These are phyloP conservation scores for Dynastes maya DNA, from an alignment of 2,888 invertebrate genomes.

Conservation along the genomic window DNA sequence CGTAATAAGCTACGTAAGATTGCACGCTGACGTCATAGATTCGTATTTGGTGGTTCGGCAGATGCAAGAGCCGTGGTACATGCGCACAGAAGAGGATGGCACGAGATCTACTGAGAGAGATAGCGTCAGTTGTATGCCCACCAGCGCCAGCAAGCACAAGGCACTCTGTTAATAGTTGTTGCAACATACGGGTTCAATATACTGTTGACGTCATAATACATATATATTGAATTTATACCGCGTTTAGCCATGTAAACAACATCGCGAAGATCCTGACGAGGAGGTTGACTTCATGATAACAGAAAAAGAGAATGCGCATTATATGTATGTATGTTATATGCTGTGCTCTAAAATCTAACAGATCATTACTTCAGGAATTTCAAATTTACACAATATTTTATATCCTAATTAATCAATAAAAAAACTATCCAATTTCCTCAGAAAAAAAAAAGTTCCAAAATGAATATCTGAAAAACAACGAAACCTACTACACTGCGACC, in stretches of 20 bases:
- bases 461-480: too few relatives aligned
- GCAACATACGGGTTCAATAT: conserved; percentile 48
- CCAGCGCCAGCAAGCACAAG: conserved; percentile 22
- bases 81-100: neutral
- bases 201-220: conserved; percentile 48
- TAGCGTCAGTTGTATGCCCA: conserved; percentile 17
- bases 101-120: neutral
- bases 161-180: conserved; percentile 39
- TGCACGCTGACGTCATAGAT: conserved; percentile 19
- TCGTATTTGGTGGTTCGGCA: conserved; percentile 29
- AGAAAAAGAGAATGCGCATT: neutral
- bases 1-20: conserved; percentile 39
- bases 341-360: neutral
- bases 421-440: too few relatives aligned
- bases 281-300: neutral
- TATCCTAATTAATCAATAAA: too few relatives aligned
- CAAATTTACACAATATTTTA: neutral
- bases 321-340: neutral
- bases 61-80: conserved; percentile 10
- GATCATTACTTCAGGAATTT: neutral
- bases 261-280: neutral
- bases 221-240: conserved; percentile 35
- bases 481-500: too few relatives aligned
- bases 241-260: conserved; percentile 30
- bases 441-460: too few relatives aligned